phyloP scores from a whole-genome alignment of 2,888 invertebrate genomes.

The Lasius platythorax region DNA sequence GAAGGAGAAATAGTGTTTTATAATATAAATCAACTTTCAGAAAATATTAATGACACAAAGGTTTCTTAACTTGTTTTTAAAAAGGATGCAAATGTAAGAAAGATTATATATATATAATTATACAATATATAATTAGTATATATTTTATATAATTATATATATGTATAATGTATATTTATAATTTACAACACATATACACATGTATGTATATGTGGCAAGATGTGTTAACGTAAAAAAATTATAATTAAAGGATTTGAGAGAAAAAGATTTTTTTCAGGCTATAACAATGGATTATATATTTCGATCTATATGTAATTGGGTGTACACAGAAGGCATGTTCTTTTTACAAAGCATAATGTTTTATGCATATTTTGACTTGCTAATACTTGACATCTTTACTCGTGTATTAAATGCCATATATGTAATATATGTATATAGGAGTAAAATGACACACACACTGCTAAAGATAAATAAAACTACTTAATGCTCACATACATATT shows the following conservation, averaged over 20 bases:
- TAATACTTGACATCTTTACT: constrained; percentile 62
- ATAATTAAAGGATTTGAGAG: background rate
- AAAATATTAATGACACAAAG: background rate
- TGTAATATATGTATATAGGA: constrained; percentile 45
- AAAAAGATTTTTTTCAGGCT: constrained; percentile 19
- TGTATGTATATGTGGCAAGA: background rate
- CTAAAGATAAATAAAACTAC: constrained; percentile 57
- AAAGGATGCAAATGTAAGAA: background rate
- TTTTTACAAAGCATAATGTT: constrained; percentile 67
- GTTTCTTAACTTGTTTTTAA: background rate
- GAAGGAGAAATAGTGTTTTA: constrained; percentile 8
- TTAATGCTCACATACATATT: constrained; percentile 59
- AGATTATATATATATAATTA: background rate
- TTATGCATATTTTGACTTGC: constrained; percentile 61
- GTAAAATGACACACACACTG: constrained; percentile 50
- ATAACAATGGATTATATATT: constrained; percentile 52
- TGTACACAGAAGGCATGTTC: constrained; percentile 35
- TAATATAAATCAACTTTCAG: constrained; percentile 23
- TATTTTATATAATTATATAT: too few species aligned
- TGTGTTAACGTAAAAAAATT: constrained; percentile 4
- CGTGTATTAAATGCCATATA: constrained; percentile 64
- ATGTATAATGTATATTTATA: too few species aligned
- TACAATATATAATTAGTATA: background rate
- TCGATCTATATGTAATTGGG: constrained; percentile 25
- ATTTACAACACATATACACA: background rate